phyloP scores from a whole-genome alignment of 2,797 vertebrate genomes.

The Strix occidentalis region DNA sequence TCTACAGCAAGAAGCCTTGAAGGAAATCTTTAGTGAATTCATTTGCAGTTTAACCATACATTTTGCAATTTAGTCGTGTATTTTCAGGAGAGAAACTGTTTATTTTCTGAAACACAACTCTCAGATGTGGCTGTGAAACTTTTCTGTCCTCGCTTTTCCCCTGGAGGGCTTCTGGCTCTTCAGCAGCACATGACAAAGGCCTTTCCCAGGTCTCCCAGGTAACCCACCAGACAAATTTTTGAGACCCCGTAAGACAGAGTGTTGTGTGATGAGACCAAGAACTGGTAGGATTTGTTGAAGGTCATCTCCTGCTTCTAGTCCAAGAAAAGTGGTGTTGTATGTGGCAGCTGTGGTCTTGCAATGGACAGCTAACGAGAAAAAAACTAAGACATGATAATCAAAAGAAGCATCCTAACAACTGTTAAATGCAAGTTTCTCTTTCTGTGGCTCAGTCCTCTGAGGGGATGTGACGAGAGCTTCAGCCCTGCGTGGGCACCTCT shows the following conservation, averaged over 20 bases:
- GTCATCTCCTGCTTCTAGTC: not conserved
- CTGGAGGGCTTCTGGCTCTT: not conserved
- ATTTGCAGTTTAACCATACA: not conserved
- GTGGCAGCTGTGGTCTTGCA: not conserved
- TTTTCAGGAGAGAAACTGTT: not conserved
- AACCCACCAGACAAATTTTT: not conserved
- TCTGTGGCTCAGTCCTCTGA: not conserved
- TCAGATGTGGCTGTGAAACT: not conserved
- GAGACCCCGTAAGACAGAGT: not conserved
- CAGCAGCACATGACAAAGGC: not conserved
- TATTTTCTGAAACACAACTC: not conserved
- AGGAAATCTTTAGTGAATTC: not conserved
- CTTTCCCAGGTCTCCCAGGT: not conserved
- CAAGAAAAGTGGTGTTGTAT: accelerated
- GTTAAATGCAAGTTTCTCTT: not conserved
- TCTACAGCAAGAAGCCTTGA: not conserved
- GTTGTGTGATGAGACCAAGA: not conserved
- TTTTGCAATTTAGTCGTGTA: not conserved
- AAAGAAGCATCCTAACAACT: not conserved
- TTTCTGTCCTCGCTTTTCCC: not conserved
- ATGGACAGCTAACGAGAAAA: not conserved
- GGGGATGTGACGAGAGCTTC: not conserved
- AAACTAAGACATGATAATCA: not conserved
- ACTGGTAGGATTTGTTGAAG: not conserved
- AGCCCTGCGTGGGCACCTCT: accelerated